These are phyloP conservation scores for Tenthredo notha DNA, from an alignment of 2,888 invertebrate genomes.

Conservation along the genomic window DNA sequence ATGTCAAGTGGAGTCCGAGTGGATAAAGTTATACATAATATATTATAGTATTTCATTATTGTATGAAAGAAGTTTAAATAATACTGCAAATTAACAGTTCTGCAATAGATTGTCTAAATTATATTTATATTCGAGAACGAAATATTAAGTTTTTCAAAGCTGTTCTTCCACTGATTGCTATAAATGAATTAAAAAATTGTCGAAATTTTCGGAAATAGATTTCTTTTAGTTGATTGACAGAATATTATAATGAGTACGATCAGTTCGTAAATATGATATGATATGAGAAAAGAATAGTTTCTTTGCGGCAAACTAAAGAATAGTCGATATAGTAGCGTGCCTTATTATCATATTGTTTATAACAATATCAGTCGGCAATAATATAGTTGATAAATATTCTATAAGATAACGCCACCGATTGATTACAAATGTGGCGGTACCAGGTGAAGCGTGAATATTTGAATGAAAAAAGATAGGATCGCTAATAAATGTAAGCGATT, in stretches of 20 bases:
- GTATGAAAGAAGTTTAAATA: background rate
- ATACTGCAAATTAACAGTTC: background rate
- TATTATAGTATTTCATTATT: background rate
- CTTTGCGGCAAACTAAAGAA: too few species aligned
- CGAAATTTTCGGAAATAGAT: too few species aligned
- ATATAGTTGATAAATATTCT: background rate
- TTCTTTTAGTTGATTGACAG: too few species aligned
- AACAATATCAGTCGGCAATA: background rate
- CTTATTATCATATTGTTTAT: background rate
- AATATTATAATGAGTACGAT: too few species aligned
- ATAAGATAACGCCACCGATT: background rate
- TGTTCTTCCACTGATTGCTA: too few species aligned
- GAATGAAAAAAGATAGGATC: background rate
- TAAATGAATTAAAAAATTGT: too few species aligned
- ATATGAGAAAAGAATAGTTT: too few species aligned
- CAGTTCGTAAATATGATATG: too few species aligned
- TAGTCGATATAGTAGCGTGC: background rate
- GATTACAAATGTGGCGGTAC: background rate
- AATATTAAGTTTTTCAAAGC: too few species aligned
- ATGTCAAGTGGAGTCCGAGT: background rate
- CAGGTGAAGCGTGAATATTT: background rate
- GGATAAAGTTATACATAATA: background rate
- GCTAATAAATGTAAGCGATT: background rate
- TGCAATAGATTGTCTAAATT: background rate
- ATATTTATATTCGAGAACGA: too few species aligned